phyloP scores from a whole-genome alignment of 2,888 invertebrate genomes.

The Heteropelma amictum region DNA sequence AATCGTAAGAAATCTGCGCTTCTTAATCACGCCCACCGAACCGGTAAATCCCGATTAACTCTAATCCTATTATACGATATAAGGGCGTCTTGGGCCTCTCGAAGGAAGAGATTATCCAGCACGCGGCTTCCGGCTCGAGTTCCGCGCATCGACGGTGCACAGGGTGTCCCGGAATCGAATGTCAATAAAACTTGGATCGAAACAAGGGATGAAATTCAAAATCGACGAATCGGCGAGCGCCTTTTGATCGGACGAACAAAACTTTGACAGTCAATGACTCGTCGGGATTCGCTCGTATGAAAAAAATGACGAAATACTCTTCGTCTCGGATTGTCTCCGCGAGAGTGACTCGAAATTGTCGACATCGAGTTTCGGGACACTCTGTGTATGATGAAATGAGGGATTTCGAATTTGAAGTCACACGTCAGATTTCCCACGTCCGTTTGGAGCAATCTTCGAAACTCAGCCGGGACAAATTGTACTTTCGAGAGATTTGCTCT shows the following conservation, averaged over 20 bases:
- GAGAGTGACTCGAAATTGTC: too few relatives aligned
- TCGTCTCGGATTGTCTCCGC: too few relatives aligned
- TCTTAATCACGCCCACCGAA: conserved; percentile 57
- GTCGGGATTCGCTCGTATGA: too few relatives aligned
- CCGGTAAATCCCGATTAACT: conserved; percentile 62
- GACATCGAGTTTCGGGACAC: too few relatives aligned
- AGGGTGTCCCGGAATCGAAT: too few relatives aligned
- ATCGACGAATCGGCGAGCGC: too few relatives aligned
- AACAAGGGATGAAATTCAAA: too few relatives aligned
- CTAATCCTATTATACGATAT: conserved; percentile 65
- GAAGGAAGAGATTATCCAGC: conserved; percentile 51
- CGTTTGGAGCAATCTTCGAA: conserved; percentile 4
- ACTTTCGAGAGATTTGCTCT: conserved; percentile 25
- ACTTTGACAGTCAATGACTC: too few relatives aligned
- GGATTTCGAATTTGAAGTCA: conserved; percentile 27
- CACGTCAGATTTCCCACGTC: conserved; percentile 42
- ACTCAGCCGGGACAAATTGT: conserved; percentile 33
- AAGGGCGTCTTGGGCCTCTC: conserved; percentile 39
- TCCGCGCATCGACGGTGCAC: conserved; percentile 59
- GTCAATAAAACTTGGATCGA: too few relatives aligned
- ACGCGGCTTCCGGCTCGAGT: conserved; percentile 65
- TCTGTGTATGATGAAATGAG: background rate
- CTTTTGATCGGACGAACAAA: too few relatives aligned
- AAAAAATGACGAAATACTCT: too few relatives aligned
- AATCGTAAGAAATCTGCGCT: conserved; percentile 32